Conservation (phyloP, 2,797 vertebrate genomes). For the Enteromius anoplus region DNA sequence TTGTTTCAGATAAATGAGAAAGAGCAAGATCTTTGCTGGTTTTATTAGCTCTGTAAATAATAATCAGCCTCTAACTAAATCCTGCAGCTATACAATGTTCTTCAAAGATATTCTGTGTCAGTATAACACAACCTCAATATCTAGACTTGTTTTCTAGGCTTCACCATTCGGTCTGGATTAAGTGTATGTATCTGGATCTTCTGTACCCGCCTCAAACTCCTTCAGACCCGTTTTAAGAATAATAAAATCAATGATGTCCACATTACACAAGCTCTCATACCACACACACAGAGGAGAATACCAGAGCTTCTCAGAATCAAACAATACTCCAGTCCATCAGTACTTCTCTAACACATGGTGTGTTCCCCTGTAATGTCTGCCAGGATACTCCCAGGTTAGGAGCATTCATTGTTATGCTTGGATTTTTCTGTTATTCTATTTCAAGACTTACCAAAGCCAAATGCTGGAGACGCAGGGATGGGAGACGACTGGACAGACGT, state of each 20-base stretch:
- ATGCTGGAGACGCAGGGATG: slow-evolving; percentile 88
- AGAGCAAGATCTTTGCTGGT: neutral
- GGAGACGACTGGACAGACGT: slow-evolving; percentile 93
- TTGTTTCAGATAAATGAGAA: neutral
- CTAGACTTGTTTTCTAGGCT: neutral
- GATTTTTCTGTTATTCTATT: neutral
- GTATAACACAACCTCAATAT: neutral
- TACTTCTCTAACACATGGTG: neutral
- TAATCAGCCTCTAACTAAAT: neutral
- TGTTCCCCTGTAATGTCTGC: neutral
- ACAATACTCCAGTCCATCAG: neutral
- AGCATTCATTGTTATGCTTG: neutral
- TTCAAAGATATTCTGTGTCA: neutral
- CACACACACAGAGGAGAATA: neutral
- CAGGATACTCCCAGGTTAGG: neutral
- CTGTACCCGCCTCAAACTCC: neutral
- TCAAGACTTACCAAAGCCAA: slow-evolving; percentile 91
- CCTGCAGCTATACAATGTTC: neutral
- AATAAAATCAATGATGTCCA: neutral
- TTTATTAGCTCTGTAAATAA: neutral
- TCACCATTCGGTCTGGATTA: neutral
- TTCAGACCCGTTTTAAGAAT: neutral
- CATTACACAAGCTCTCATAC: neutral
- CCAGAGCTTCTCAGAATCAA: neutral
- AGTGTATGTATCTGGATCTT: neutral